These are phyloP conservation scores for Tachypleus tridentatus DNA, from an alignment of 1,140 invertebrate species.

Conservation along the genomic window DNA sequence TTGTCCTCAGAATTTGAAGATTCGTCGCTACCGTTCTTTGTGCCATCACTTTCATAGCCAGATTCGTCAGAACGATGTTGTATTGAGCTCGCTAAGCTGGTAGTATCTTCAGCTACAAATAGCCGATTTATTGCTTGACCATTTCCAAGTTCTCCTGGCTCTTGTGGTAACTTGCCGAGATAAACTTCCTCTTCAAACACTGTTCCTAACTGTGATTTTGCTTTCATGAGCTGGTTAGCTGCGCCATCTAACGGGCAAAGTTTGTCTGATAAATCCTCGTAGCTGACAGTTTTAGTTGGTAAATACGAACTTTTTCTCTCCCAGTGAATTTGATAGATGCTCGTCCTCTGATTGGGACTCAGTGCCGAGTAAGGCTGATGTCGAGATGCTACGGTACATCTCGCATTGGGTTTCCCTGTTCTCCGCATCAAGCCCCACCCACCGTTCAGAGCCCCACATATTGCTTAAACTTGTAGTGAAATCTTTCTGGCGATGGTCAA, in stretches of 20 bases:
- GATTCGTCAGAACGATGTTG: slow-evolving; percentile 55
- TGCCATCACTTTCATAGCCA: slow-evolving; percentile 66
- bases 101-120: slow-evolving; percentile 7
- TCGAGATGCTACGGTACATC: slow-evolving; percentile 20
- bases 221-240: no score
- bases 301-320: no score
- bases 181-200: slow-evolving; percentile 19
- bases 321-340: no score
- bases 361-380: slow-evolving; percentile 14
- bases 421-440: no score
- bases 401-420: no score
- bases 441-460: no score
- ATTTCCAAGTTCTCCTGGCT: neutral
- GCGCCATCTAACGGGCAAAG: no score
- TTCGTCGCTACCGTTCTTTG: slow-evolving; percentile 43
- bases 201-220: slow-evolving; percentile 14
- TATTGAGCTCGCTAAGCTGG: slow-evolving; percentile 16
- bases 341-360: neutral
- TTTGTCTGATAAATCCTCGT: no score
- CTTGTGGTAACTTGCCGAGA: slow-evolving; percentile 8
- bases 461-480: no score
- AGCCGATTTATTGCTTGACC: slow-evolving; percentile 6
- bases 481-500: no score
- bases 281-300: no score
- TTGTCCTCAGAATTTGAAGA: neutral